Evolutionary conservation across 2,113 vertebrate species (phyloP), one percentile per base, ranked within the genome.

Genomic region (Syrmaticus mikado): DNA sequence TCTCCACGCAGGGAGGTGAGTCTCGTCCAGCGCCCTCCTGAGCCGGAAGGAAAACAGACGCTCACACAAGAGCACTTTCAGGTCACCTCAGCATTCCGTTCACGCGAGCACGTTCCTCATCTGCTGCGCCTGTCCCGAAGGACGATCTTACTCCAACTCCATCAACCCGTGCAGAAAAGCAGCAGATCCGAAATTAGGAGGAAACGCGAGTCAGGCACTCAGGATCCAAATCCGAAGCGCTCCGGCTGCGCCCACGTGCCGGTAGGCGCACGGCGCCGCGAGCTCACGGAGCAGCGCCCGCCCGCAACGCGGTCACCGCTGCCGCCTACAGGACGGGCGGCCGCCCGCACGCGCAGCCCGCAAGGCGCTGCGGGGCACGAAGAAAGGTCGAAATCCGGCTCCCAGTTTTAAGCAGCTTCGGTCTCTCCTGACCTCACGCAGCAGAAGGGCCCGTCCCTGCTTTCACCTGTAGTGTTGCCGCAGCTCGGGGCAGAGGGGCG

Each of bases 371-470:
- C 48, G 48, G 21, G 24, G 24, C 48, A 9, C 48, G 12, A 27
- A 15, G 25, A 27, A 15, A 15, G 25, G 5, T 30, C 20, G 57
- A 48, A 76, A 64, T 52, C 21, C 38, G 25, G 5, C 9, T 76
- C 19, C 55, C 3, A 22, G 6, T 24, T 50, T 38, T 25, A 45
- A 16, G 16, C 34, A 50, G 8, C 22, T 61, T 21, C 68, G 17
- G 50, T 27, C 8, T 36, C 10, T 60, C 45, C 70, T 67, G 34
- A 12, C 68, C 5, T 38, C 11, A 10, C 5, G 2, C 8, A 1
- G 3, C 8, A 21, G 0, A 2, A 62, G 8, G 27, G 46, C 25
- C 27, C 2, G 1, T 60, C 34, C 11, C 52, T 61, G 76, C 4
- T 2, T 36, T 34, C 16, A 40, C 12, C 3, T 2, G 36, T 24